Evolutionary conservation across 2,113 vertebrate genomes (phyloP).

Genomic region (Natator depressus): DNA sequence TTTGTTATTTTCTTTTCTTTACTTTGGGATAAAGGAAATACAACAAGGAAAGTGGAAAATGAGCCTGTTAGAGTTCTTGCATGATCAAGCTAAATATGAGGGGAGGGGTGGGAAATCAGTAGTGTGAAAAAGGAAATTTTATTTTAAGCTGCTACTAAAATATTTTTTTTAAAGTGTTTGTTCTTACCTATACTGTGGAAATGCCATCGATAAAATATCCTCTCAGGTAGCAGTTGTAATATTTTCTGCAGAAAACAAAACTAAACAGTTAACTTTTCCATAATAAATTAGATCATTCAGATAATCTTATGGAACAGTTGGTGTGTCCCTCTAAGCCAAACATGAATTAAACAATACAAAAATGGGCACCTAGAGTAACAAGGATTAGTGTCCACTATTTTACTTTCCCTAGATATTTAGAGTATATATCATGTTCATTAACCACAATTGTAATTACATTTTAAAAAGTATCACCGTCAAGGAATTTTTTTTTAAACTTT

Average conservation of each 20-base stretch:
- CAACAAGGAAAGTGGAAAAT: not conserved
- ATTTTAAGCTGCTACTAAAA: not conserved
- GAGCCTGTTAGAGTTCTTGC: not conserved
- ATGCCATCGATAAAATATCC: constrained; percentile 98
- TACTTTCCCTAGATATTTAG: not conserved
- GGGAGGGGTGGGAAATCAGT: not conserved
- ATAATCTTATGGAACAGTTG: not conserved
- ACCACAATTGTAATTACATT: not conserved
- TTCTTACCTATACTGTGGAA: constrained; percentile 99
- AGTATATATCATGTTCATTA: not conserved
- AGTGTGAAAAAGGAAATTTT: not conserved
- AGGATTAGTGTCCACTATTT: not conserved
- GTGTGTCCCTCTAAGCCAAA: not conserved
- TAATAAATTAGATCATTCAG: not conserved
- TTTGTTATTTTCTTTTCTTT: not conserved
- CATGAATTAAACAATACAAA: not conserved
- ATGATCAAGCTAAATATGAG: not conserved
- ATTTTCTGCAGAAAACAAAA: constrained; percentile 91
- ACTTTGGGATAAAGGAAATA: not conserved
- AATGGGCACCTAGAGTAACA: not conserved
- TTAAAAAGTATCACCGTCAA: accelerated
- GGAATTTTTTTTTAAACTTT: not conserved
- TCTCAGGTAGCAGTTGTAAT: constrained; percentile 96
- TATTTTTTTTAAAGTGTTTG: not conserved
- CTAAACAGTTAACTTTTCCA: not conserved